Evolutionary conservation across 2,113 vertebrate genomes (phyloP).

Genomic region (Pseudorasbora parva): DNA sequence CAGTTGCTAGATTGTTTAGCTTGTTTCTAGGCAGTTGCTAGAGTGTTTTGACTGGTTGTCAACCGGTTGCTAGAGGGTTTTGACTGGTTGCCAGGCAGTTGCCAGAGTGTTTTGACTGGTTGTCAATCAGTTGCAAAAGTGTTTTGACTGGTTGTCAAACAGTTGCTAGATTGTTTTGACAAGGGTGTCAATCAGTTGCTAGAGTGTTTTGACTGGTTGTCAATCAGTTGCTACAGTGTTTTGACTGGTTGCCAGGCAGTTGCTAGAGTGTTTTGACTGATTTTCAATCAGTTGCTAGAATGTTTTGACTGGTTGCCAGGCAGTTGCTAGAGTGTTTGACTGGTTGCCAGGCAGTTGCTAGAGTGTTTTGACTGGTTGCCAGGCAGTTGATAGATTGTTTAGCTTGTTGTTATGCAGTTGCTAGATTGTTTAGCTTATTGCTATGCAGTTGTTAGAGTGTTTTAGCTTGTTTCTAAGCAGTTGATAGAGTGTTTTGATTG

Average conservation of each 20-base stretch:
- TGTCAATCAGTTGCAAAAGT: too few species aligned
- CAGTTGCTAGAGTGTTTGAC: neutral
- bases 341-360: neutral
- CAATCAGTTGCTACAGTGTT: neutral
- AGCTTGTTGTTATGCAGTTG: neutral
- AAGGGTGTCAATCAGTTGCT: neutral
- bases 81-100: neutral
- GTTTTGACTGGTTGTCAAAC: rapidly evolving
- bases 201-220: neutral
- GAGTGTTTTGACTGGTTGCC: neutral
- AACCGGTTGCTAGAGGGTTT: neutral
- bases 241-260: rapidly evolving
- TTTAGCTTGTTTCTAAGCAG: too few species aligned
- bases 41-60: too few species aligned
- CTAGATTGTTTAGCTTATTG: neutral
- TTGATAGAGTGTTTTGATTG: too few species aligned
- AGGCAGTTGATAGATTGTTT: neutral
- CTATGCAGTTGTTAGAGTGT: too few species aligned
- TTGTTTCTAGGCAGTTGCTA: too few species aligned
- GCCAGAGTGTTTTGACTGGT: too few species aligned
- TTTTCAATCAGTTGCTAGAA: neutral
- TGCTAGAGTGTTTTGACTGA: neutral
- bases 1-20: neutral
- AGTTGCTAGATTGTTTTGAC: neutral
- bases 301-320: rapidly evolving